phyloP scores from a whole-genome alignment of 2,888 invertebrate species.

The Leucoma salicis region DNA sequence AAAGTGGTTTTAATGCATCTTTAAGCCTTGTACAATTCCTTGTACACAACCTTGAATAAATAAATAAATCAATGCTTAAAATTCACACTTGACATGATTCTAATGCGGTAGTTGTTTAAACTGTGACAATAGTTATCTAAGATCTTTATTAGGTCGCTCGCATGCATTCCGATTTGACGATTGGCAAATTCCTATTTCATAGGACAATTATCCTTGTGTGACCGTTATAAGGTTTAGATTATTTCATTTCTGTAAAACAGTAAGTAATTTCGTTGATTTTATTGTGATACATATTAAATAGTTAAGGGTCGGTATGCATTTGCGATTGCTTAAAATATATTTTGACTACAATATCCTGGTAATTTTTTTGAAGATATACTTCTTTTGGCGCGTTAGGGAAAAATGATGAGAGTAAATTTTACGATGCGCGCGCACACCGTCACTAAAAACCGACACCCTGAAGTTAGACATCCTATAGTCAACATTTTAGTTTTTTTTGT shows the following conservation, averaged over 20 bases:
- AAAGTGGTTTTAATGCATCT: not conserved
- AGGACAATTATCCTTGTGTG: not conserved
- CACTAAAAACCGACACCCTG: no score
- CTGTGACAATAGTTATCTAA: conserved; percentile 35
- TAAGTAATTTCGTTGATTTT: conserved; percentile 36
- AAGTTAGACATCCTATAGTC: no score
- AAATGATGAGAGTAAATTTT: no score
- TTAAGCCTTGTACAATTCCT: not conserved
- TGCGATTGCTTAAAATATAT: conserved; percentile 2
- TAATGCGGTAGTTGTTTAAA: conserved; percentile 42
- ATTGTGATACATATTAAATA: conserved; percentile 48
- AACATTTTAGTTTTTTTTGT: no score
- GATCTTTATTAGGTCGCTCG: conserved; percentile 48
- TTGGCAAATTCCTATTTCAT: not conserved
- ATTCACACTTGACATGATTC: conserved; percentile 32
- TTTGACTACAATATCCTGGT: not conserved
- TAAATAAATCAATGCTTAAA: conserved; percentile 36
- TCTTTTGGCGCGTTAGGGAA: no score
- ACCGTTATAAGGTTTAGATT: not conserved
- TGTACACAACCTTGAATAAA: not conserved
- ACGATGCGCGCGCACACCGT: no score
- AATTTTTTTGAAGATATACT: no score
- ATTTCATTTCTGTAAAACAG: not conserved
- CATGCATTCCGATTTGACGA: conserved; percentile 41
- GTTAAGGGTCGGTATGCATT: conserved; percentile 7